Evolutionary conservation across 2,797 vertebrate genomes (phyloP), one percentile per base, ranked within the genome.

Genomic region (Eptatretus atami): DNA sequence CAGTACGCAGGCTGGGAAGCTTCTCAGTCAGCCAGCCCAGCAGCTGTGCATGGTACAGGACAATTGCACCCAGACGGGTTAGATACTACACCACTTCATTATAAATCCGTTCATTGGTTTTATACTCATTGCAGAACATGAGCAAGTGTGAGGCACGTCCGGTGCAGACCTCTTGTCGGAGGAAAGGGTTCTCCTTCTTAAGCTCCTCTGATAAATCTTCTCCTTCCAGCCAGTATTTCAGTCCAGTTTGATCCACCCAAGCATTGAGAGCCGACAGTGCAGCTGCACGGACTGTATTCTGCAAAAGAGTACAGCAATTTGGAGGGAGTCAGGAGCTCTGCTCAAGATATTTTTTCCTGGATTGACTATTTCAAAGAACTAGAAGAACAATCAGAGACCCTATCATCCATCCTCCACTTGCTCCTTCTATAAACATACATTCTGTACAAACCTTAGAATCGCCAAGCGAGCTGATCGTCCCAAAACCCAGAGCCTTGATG

Each of bases 161-260:
- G 14, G 15, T 53, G 15, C 66, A 4, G 72, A 86, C 90, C 83
- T 95, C 90, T 76, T 96, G 90, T 65, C 86, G 77, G 52, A 93
- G 73, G 68, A 87, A 96, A 65, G 90, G 88, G 67, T 96, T 98
- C 71, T 96, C 92, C 63, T 77, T 86, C 74, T 82, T 95, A 65
- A 98, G 80, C 67, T 98, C 90, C 63, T 95, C 88, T 13, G 88
- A 79, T 31, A 98, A 68, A 64, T 98, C 92, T 65, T 98, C 92
- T 63, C 92, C 92, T 69, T 98, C 92, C 61, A 98, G 69, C 92
- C 92, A 98, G 15, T 98, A 88, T 71, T 88, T 98, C 83, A 94
- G 86, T n/a, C 90, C 84, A 0, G 90, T 98, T 70, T 95, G 90
- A 67, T 93, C 88, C 66, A 84, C 81, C 92, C 92, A 98, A 8